phyloP scores from a whole-genome alignment of 53 echinoderm and acorn worm genomes.

The Echinometra lucunter region DNA sequence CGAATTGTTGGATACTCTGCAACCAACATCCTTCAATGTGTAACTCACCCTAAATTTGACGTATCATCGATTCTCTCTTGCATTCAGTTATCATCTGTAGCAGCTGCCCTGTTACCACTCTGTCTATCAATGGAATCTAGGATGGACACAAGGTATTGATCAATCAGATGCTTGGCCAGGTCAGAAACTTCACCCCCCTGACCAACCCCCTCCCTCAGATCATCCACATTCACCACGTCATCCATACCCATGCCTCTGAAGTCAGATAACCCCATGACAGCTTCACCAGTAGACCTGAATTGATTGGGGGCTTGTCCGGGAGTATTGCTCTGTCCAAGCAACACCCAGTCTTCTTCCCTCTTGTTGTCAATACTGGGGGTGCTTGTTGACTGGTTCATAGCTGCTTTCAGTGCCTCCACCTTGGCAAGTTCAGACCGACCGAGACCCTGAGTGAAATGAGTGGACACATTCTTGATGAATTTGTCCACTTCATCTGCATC shows the following conservation, averaged over 20 bases:
- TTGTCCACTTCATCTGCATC: background rate
- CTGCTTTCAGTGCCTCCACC: background rate
- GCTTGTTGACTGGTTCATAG: background rate
- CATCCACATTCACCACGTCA: background rate
- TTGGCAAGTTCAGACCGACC: background rate
- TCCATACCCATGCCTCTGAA: constrained; percentile 45
- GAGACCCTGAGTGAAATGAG: background rate
- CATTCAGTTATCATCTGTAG: background rate
- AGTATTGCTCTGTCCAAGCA: constrained; percentile 21
- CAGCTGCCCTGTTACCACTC: background rate
- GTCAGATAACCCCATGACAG: constrained; percentile 10
- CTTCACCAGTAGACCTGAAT: background rate
- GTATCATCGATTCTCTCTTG: background rate
- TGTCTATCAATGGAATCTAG: constrained; percentile 41
- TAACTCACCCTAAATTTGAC: background rate
- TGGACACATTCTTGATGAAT: constrained; percentile 20
- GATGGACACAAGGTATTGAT: constrained; percentile 55
- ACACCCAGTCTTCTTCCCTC: constrained; percentile 46
- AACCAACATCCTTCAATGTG: background rate
- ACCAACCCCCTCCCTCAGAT: background rate
- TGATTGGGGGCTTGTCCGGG: background rate
- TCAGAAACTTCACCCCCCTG: constrained; percentile 15
- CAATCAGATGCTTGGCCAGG: constrained; percentile 61
- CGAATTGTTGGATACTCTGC: too few relatives aligned
- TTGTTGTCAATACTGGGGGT: background rate